Evolutionary conservation across 53 echinoderm and acorn worm species (phyloP), one percentile per base, ranked within the genome.

Genomic region (Holothuria leucospilota): DNA sequence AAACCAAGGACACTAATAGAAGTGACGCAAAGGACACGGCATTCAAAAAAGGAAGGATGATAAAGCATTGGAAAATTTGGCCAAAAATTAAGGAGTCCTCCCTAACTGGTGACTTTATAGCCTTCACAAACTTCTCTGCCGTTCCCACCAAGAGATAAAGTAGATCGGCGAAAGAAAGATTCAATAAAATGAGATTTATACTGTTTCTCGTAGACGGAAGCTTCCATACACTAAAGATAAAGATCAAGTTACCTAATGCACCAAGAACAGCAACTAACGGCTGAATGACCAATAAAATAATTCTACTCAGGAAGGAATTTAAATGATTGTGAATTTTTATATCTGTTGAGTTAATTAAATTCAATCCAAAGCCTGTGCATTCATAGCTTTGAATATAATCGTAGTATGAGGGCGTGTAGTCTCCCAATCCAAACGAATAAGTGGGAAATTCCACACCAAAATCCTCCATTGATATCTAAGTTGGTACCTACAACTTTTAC

Each of bases 301-400:
- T 61, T 21, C 16, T 21, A 2, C 61, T 21, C 1, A 21, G 16
- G 61, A 20, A 16, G 18, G 61, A 20, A 21, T 1, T 20, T 21
- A 61, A 21, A 16, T 20, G 61, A 16, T 61, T 16, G 16, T 61
- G 16, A 16, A 61, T 20, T 21, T 16, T 20, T 20, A 20, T 21
- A 21, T 61, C 16, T 16, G 61, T 61, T 16, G 18, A 21, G 61
- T 61, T 61, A 1, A 20, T 21, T 16, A 68, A 25, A 27, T 68
- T 68, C 69, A 21, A 68, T 13, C 69, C 69, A 23, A 27, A 27
- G 13, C 69, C 69, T 14, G 69, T 23, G 26, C 69, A 68, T 14
- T 68, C 69, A 27, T 68, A 21, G 69, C 13, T 68, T 68, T 23
- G n/a, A 27, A 68, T 27, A 25, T 68, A 68, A 68, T 68, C 69